phyloP scores from a whole-genome alignment of 2,113 vertebrate genomes.

The Bubo scandiacus region DNA sequence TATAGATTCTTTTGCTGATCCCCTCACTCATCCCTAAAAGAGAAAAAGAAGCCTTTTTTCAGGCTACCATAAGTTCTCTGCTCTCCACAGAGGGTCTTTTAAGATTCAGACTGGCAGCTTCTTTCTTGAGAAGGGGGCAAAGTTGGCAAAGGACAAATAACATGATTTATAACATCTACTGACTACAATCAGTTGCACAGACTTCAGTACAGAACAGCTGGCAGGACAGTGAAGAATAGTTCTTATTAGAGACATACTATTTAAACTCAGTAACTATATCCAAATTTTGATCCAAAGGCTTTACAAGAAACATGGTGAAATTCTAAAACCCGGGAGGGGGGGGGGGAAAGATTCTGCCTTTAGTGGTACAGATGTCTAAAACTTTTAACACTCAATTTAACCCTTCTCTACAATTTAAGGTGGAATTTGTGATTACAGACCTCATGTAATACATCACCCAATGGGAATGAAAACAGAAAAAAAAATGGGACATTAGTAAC shows the following conservation, averaged over 20 bases:
- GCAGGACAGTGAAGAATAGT: not conserved
- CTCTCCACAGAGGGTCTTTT: not conserved
- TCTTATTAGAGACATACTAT: not conserved
- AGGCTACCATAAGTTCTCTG: not conserved
- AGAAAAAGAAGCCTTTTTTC: not conserved
- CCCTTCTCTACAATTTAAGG: not conserved
- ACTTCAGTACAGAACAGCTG: not conserved
- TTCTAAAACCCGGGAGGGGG: not conserved
- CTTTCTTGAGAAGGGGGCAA: not conserved
- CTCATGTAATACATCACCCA: not conserved
- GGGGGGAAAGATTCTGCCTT: not conserved
- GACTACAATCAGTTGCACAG: not conserved
- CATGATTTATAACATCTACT: slow-evolving; percentile 13
- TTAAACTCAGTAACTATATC: not conserved
- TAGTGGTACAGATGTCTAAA: not conserved
- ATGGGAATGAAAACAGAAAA: not conserved
- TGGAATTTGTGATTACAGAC: not conserved
- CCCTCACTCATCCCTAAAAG: not conserved
- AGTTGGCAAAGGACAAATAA: slow-evolving; percentile 20
- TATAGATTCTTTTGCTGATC: not conserved
- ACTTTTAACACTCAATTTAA: not conserved
- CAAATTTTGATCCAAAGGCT: not conserved
- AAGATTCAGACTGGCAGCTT: slow-evolving; percentile 11
- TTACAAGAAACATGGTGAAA: not conserved
- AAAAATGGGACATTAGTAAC: not conserved